phyloP scores from a whole-genome alignment of 2,797 vertebrate genomes.

The Momotus momota region DNA sequence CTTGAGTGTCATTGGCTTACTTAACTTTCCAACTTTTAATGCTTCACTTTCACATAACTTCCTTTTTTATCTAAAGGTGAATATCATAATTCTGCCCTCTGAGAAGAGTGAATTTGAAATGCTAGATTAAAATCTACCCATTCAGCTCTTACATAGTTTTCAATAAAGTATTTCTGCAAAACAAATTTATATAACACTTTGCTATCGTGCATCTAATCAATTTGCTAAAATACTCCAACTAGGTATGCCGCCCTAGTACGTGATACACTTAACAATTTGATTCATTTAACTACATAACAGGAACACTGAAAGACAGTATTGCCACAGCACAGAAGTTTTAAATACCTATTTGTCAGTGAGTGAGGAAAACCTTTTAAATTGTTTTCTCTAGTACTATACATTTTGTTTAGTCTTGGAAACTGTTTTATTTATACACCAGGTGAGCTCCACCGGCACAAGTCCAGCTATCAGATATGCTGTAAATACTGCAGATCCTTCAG shows the following conservation, averaged over 20 bases:
- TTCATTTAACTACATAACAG: not conserved
- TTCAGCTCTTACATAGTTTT: conserved; percentile 21
- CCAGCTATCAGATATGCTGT: not conserved
- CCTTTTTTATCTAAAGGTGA: not conserved
- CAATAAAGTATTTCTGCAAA: not conserved
- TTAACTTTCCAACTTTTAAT: not conserved
- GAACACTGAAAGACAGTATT: not conserved
- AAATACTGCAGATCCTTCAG: not conserved
- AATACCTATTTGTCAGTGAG: not conserved
- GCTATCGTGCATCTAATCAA: not conserved
- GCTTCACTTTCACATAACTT: not conserved
- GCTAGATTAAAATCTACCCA: conserved; percentile 8
- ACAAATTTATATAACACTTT: not conserved
- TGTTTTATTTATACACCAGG: not conserved
- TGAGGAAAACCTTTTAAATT: not conserved
- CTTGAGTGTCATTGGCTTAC: not conserved
- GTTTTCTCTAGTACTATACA: not conserved
- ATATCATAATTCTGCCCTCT: not conserved
- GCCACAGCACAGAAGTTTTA: not conserved
- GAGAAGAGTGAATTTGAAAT: not conserved
- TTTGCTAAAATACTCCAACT: not conserved
- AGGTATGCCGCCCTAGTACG: not conserved
- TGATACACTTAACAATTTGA: not conserved
- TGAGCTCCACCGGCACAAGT: not conserved
- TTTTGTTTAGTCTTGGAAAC: not conserved